These are phyloP conservation scores for Gobio occitaniae DNA, from an alignment of 2,797 vertebrate species.

Conservation along the genomic window DNA sequence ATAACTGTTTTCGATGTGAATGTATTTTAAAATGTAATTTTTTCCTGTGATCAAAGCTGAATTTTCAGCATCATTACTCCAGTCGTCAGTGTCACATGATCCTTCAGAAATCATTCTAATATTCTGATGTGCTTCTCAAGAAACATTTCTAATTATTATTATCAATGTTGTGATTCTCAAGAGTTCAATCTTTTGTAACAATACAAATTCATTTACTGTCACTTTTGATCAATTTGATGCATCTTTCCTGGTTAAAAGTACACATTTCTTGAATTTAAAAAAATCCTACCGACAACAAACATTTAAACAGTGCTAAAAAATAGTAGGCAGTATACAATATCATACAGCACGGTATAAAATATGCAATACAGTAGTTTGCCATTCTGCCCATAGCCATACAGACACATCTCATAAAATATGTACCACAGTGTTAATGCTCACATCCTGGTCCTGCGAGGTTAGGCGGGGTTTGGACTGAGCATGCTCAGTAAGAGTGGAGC, in stretches of 20 bases:
- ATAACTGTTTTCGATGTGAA: no score
- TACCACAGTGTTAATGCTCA: slow-evolving; percentile 57
- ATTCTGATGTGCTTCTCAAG: not conserved
- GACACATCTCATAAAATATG: slow-evolving; percentile 39
- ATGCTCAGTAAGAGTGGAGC: slow-evolving; percentile 44
- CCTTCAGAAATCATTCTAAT: not conserved
- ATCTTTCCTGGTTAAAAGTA: not conserved
- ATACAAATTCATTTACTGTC: no score
- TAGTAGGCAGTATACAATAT: not conserved
- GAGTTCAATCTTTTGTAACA: not conserved
- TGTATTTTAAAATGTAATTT: not conserved
- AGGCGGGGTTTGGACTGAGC: slow-evolving; percentile 33
- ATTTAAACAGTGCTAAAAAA: not conserved
- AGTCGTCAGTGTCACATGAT: not conserved
- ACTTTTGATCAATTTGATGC: not conserved
- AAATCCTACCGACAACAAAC: not conserved
- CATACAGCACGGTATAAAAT: not conserved
- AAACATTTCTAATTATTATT: not conserved
- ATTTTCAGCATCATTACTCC: not conserved
- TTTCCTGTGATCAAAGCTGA: not conserved
- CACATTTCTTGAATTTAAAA: not conserved
- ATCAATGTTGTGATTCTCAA: no score
- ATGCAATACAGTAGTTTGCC: not conserved
- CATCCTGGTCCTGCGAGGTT: slow-evolving; percentile 19
- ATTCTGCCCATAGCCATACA: slow-evolving; percentile 29